A percentile compares a stretch with the other conserved stretches of the same genome.
Conservation (phyloP, 2,797 vertebrate genomes). For the Liparis tanakae region DNA sequence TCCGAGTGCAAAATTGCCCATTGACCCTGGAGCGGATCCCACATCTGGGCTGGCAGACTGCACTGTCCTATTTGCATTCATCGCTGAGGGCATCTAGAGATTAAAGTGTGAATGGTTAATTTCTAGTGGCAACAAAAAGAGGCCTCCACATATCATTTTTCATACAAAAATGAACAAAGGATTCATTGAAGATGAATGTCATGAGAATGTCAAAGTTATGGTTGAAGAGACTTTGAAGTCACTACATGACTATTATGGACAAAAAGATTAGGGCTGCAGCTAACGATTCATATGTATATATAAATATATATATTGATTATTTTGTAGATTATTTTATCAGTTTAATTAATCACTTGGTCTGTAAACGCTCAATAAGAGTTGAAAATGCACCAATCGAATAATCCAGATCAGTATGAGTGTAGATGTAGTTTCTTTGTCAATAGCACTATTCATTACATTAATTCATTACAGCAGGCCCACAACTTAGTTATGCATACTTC, state of each 20-base stretch:
- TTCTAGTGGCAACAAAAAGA: background rate
- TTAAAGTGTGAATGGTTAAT: background rate
- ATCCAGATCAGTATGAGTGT: background rate
- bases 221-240: background rate
- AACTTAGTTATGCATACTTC: slow-evolving; percentile 18
- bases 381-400: background rate
- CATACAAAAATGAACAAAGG: background rate
- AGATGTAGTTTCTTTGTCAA: background rate
- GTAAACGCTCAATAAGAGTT: background rate
- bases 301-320: background rate
- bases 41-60: slow-evolving; percentile 87
- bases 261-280: background rate
- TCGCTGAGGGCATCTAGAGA: slow-evolving; percentile 94
- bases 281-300: background rate
- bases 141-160: background rate
- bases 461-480: slow-evolving; percentile 20
- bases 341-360: background rate
- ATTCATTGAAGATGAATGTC: background rate
- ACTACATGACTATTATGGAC: background rate
- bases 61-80: slow-evolving; percentile 89
- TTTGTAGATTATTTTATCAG: background rate
- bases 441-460: background rate
- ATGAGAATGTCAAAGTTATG: background rate
- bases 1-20: slow-evolving; percentile 70
- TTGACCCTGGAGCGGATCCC: slow-evolving; percentile 84